Evolutionary conservation across 2,113 vertebrate species (phyloP), one percentile per base, ranked within the genome.

Genomic region (Rattus rattus): DNA sequence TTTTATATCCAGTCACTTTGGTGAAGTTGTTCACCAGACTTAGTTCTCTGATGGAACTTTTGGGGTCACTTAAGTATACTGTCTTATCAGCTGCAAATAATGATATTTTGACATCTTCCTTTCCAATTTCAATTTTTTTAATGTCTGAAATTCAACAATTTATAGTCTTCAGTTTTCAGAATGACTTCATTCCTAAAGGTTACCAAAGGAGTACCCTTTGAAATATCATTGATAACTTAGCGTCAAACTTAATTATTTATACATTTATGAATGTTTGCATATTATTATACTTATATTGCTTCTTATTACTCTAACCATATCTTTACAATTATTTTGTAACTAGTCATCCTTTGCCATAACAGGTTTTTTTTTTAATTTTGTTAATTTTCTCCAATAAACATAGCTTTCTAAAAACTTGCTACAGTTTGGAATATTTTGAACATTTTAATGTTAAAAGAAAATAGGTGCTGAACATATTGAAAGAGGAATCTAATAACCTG

Each of bases 361-460:
- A 80, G 5, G 9, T 14, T 61, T 49, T 30, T 67, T 81, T 76
- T 91, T 89, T 28, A 0, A 26, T 30, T 93, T 90, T 94, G 11
- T n/a, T 90, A 59, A 49, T 54, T 96, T 96, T 8, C 28, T 96
- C 92, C 91, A 86, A 89, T 65, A 95, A 91, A 5, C 12, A 90
- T n/a, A 43, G 39, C 13, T 67, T 30, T n/a, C 84, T 43, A 91
- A 91, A 96, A 75, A 12, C 28, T 84, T 56, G 24, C 49, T 28
- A 54, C 12, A 8, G 19, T 69, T n/a, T n/a, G 30, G 19, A 93
- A 72, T 73, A 69, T 88, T 95, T 94, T 87, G 73, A 92, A 91
- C 30, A 93, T 91, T 89, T 90, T 79, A 88, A 73, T 70, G 22
- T 86, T 88, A n/a, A 85, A 77, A 93, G 19, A 90, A 95, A 86